Conservation (phyloP, 1,140 invertebrate genomes). For the Bilobella aurantiaca region DNA sequence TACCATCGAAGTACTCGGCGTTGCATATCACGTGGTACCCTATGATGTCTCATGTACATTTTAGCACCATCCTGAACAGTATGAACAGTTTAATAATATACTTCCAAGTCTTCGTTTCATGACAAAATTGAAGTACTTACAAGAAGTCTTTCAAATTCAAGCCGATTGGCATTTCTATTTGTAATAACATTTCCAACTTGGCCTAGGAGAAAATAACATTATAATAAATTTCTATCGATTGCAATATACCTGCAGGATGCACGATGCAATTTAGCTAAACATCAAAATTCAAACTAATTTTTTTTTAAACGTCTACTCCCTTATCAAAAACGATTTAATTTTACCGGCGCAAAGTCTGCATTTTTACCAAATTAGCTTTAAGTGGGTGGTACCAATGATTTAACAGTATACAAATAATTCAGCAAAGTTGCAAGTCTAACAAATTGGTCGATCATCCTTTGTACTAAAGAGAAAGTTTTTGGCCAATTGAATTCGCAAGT, state of each 20-base stretch:
- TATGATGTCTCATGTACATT: conserved; percentile 93
- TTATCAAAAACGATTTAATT: too few relatives aligned
- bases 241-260: not conserved
- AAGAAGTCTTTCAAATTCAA: conserved; percentile 86
- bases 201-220: conserved; percentile 44
- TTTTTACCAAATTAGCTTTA: too few relatives aligned
- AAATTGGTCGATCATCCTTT: too few relatives aligned
- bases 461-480: too few relatives aligned
- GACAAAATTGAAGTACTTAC: conserved; percentile 41
- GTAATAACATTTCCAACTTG: conserved; percentile 96
- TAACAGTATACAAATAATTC: too few relatives aligned
- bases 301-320: too few relatives aligned
- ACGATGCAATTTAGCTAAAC: not conserved
- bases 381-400: too few relatives aligned
- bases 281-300: too few relatives aligned
- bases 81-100: not conserved
- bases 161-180: conserved; percentile 88
- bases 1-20: conserved; percentile 88
- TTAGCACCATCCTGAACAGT: conserved; percentile 72
- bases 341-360: too few relatives aligned
- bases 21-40: conserved; percentile 90
- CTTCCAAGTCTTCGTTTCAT: too few relatives aligned
- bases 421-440: too few relatives aligned
- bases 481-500: too few relatives aligned
- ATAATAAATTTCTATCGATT: not conserved